Base-by-base conservation (phyloP, 2,888 invertebrate genomes). In the Platerodrilus igneus region DNA sequence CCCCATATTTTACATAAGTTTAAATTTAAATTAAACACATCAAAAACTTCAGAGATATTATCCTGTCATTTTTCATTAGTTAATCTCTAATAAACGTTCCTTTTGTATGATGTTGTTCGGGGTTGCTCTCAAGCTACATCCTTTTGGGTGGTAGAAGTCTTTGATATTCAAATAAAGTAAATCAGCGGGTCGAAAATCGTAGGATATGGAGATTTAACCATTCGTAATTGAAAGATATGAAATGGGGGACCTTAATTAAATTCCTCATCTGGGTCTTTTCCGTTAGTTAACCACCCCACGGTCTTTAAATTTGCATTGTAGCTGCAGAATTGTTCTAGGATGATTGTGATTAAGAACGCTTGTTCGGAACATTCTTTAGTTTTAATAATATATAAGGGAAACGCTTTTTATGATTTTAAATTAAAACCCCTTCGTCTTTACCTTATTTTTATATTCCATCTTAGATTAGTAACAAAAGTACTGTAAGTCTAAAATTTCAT, bases 101-200 rank as follows among this genome's bases (percentile, higher is more conserved):
- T 33, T 30, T 45, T 45, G 45, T 45, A 20, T 18, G 13, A 20
- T 16, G 19, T 18, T 11, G 29, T n/a, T 18, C 15, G 11, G 16
- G 13, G 17, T n/a, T 26, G 32, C 32, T n/a, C n/a, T n/a, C n/a
- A n/a, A n/a, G n/a, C n/a, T n/a, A n/a, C n/a, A n/a, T 29, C 36
- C 18, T 34, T 35, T 30, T 14, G 34, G 19, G 43, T 23, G 32
- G n/a, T 27, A 16, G 17, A 40, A 31, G 29, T 36, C 45, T 45
- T 45, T 45, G 45, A 45, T 41, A 45, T 45, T 45, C 34, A 45
- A 45, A 45, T 45, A 29, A 30, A 20, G 13, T 8, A 28, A 27
- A 37, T 36, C 9, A 20, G 22, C 17, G 30, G 25, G 15, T 10
- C 30, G 20, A 4, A 20, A 26, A 32, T 17, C 34, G 34, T 35